phyloP scores from a whole-genome alignment of 1,140 invertebrate species.

The Drosophila kohkoa region DNA sequence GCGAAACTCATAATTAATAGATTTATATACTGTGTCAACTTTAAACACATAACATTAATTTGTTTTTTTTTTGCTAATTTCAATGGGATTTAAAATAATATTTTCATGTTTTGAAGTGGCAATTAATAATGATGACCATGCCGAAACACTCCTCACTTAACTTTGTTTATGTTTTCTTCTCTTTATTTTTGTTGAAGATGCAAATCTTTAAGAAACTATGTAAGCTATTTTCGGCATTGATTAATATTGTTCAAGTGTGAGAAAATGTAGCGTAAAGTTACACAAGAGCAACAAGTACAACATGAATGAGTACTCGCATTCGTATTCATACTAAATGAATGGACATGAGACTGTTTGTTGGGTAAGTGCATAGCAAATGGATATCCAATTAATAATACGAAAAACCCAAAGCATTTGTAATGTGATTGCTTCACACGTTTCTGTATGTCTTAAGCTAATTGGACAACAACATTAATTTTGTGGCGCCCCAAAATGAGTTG shows the following conservation, averaged over 20 bases:
- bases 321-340: neutral
- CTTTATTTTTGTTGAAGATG: neutral
- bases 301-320: no score
- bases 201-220: neutral
- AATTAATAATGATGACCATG: slow-evolving; percentile 4
- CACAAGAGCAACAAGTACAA: neutral
- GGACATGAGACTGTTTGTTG: neutral
- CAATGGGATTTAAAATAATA: slow-evolving; percentile 4
- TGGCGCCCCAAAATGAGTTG: slow-evolving; percentile 77
- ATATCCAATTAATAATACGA: slow-evolving; percentile 50
- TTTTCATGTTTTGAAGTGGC: neutral
- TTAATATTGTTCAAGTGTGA: neutral
- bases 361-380: slow-evolving; percentile 22
- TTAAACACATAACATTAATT: neutral
- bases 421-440: slow-evolving; percentile 37
- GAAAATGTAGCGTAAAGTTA: neutral
- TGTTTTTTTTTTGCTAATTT: neutral
- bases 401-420: slow-evolving; percentile 29
- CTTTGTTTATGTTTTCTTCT: neutral
- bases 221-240: neutral
- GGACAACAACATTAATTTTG: slow-evolving; percentile 78
- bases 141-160: neutral
- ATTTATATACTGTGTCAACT: neutral
- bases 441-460: slow-evolving; percentile 65
- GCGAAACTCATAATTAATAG: neutral